These are phyloP conservation scores for Hybognathus amarus DNA, from an alignment of 2,797 vertebrate genomes.

Conservation along the genomic window DNA sequence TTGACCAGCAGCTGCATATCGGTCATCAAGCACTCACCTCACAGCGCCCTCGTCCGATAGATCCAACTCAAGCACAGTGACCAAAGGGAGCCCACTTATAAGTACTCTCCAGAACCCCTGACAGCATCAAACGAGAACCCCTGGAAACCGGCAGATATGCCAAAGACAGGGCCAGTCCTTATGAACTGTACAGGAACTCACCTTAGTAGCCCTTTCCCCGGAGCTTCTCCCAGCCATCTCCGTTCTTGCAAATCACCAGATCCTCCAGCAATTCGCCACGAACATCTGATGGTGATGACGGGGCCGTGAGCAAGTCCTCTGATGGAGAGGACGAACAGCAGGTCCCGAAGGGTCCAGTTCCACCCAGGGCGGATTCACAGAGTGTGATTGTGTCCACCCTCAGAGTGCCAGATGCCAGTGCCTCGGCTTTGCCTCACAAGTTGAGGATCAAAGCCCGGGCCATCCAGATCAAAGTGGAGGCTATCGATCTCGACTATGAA, in stretches of 20 bases:
- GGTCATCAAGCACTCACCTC: slow-evolving; percentile 94
- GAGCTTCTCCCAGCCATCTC: slow-evolving; percentile 83
- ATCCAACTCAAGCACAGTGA: slow-evolving; percentile 76
- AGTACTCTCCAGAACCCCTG: slow-evolving; percentile 76
- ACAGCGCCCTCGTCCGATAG: slow-evolving; percentile 81
- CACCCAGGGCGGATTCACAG: slow-evolving; percentile 82
- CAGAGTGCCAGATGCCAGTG: slow-evolving; percentile 87
- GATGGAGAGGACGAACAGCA: slow-evolving; percentile 97
- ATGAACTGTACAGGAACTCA: slow-evolving; percentile 85
- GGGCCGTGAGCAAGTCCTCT: slow-evolving; percentile 87
- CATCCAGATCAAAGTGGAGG: slow-evolving; percentile 91
- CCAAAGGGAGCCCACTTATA: slow-evolving; percentile 71
- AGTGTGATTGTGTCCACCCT: slow-evolving; percentile 83
- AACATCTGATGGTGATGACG: slow-evolving; percentile 88
- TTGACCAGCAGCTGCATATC: slow-evolving; percentile 88
- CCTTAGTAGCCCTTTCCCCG: slow-evolving; percentile 73
- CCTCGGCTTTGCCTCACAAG: slow-evolving; percentile 93
- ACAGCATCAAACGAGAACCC: slow-evolving; percentile 87
- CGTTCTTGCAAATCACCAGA: slow-evolving; percentile 82
- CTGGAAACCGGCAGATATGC: slow-evolving; percentile 78
- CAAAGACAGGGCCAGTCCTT: slow-evolving; percentile 81
- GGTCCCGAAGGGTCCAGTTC: slow-evolving; percentile 89
- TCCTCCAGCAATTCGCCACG: slow-evolving; percentile 91
- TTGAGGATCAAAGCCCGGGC: slow-evolving; percentile 92
- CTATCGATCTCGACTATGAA: slow-evolving; percentile 87